A percentile compares a stretch with the other conserved stretches of the same genome.
These are phyloP conservation scores for Thaumetopoea pityocampa DNA, from an alignment of 1,140 invertebrate genomes.

Conservation along the genomic window DNA sequence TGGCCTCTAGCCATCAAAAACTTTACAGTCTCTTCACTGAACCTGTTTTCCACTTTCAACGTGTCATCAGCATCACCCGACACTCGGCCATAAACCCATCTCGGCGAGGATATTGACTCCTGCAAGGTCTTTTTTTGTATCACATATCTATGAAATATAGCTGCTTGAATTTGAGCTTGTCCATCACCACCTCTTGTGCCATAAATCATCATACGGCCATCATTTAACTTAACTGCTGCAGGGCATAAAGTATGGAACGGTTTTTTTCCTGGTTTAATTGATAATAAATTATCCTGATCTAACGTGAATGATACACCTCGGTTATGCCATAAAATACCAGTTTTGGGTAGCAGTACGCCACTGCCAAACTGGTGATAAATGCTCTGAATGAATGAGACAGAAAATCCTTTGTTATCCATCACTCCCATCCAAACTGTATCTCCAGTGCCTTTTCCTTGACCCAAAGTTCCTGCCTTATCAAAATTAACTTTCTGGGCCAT, in stretches of 20 bases:
- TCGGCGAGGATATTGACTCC: constrained; percentile 39
- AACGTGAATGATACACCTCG: constrained; percentile 51
- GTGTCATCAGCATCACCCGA: constrained; percentile 23
- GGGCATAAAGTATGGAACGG: constrained; percentile 62
- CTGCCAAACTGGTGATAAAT: constrained; percentile 54
- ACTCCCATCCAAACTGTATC: constrained; percentile 65
- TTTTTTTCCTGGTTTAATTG: constrained; percentile 56
- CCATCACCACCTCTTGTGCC: constrained; percentile 62
- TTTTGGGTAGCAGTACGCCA: constrained; percentile 48
- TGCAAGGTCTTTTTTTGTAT: constrained; percentile 50
- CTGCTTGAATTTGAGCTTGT: constrained; percentile 61
- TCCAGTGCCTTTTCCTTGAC: constrained; percentile 40
- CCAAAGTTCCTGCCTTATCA: constrained; percentile 25
- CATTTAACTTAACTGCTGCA: constrained; percentile 48
- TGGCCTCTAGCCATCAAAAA: constrained; percentile 52
- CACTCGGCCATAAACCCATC: constrained; percentile 54
- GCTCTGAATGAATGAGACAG: constrained; percentile 65
- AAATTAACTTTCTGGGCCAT: constrained; percentile 46
- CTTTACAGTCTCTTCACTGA: constrained; percentile 35
- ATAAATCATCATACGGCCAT: constrained; percentile 55
- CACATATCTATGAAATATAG: constrained; percentile 60
- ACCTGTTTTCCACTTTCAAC: constrained; percentile 49
- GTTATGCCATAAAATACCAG: constrained; percentile 64
- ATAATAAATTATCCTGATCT: constrained; percentile 35
- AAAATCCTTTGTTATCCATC: constrained; percentile 62